phyloP scores from a whole-genome alignment of 1,140 invertebrate genomes.

The Listronotus bonariensis region DNA sequence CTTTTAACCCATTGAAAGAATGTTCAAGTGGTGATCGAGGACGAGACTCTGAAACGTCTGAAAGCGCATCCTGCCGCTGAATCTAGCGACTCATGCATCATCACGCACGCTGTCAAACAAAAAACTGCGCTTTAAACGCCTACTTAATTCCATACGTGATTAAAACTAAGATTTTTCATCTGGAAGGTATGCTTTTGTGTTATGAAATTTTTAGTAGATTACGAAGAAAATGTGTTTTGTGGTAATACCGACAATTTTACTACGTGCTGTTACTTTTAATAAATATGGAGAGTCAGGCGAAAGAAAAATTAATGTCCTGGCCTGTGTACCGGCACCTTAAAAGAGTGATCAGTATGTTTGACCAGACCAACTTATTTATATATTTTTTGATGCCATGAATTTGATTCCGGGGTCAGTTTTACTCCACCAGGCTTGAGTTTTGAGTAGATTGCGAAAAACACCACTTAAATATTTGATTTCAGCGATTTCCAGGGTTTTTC shows the following conservation, averaged over 20 bases:
- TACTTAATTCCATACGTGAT: constrained; percentile 13
- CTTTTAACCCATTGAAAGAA: constrained; percentile 11
- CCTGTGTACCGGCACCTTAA: too few species aligned
- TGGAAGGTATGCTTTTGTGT: background rate
- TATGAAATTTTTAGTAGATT: background rate
- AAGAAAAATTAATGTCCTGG: too few species aligned
- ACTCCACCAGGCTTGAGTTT: too few species aligned
- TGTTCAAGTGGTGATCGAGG: constrained; percentile 10
- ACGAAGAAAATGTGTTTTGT: background rate
- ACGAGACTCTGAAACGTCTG: background rate
- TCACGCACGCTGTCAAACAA: constrained; percentile 17
- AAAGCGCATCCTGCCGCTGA: constrained; percentile 1
- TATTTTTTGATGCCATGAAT: too few species aligned
- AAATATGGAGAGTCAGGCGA: too few species aligned
- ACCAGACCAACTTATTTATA: too few species aligned
- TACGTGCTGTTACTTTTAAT: too few species aligned
- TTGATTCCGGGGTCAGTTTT: too few species aligned
- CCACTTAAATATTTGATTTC: too few species aligned
- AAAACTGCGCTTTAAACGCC: constrained; percentile 1
- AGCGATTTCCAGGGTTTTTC: too few species aligned
- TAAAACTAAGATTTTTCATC: constrained; percentile 1
- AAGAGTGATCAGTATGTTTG: too few species aligned
- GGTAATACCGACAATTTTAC: background rate
- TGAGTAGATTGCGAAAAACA: too few species aligned
- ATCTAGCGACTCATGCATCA: constrained; percentile 6